phyloP scores from a whole-genome alignment of 2,888 invertebrate species.

The Leptinotarsa peninsularis region DNA sequence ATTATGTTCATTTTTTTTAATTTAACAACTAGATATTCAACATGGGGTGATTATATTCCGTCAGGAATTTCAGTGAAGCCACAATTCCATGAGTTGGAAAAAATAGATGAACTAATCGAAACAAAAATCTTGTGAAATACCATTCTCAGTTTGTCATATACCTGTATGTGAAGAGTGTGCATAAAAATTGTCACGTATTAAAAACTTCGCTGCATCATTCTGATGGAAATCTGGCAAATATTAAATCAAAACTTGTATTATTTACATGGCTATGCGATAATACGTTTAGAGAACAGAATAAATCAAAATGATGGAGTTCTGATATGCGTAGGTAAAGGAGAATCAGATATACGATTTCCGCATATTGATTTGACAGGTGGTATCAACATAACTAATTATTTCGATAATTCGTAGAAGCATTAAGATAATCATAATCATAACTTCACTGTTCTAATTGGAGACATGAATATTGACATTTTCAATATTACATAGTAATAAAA shows the following conservation, averaged over 20 bases:
- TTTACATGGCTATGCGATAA: neutral
- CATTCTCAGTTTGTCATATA: neutral
- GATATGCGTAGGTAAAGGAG: neutral
- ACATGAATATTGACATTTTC: neutral
- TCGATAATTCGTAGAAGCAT: neutral
- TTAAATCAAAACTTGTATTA: neutral
- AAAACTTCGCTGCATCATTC: neutral
- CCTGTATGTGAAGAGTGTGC: neutral
- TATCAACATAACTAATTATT: neutral
- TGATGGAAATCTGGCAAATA: neutral
- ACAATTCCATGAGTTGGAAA: neutral
- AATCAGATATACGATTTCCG: neutral
- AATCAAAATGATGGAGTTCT: neutral
- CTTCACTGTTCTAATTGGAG: neutral
- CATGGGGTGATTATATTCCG: neutral
- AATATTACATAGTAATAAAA: neutral
- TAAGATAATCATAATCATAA: neutral
- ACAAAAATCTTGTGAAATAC: neutral
- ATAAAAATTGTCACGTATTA: neutral
- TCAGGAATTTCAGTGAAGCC: neutral
- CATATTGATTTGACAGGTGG: neutral
- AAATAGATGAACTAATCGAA: neutral
- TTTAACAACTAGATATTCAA: neutral
- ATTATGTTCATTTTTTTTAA: neutral
- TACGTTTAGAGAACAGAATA: neutral